Percentiles rank a stretch among this genome's conserved stretches.
Conservation (phyloP, 2,113 vertebrate species). For the Python bivittatus region DNA sequence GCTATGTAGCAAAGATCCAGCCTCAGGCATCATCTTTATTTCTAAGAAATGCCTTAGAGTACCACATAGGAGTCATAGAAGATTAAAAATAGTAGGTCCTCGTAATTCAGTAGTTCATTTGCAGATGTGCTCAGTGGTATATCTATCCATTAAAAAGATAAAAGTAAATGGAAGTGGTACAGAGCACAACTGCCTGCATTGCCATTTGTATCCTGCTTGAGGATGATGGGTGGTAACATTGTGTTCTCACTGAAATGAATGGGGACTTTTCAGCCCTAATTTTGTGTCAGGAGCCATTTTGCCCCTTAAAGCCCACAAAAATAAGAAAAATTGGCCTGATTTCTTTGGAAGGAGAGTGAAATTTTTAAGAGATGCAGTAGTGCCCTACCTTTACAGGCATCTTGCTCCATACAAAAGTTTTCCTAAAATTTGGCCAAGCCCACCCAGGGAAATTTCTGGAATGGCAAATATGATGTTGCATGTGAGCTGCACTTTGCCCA, state of each 20-base stretch:
- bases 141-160: not conserved
- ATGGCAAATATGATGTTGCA: not conserved
- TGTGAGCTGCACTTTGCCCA: not conserved
- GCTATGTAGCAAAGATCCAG: not conserved
- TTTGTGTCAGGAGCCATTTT: not conserved
- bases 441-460: not conserved
- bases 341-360: not conserved
- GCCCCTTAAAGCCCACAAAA: not conserved
- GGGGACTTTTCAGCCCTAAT: too few species aligned
- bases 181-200: not conserved
- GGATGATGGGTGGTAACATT: too few species aligned
- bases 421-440: not conserved
- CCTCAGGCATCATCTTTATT: not conserved
- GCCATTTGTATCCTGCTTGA: too few species aligned
- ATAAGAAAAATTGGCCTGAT: not conserved
- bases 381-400: not conserved
- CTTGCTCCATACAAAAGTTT: not conserved
- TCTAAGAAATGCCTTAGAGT: too few species aligned
- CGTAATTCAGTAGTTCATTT: not conserved
- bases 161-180: not conserved
- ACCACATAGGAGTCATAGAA: not conserved
- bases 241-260: too few species aligned
- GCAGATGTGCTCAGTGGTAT: not conserved
- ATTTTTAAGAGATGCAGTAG: not conserved
- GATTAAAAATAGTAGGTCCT: not conserved